Percentiles rank a stretch among this genome's conserved stretches.
These are phyloP conservation scores for Istiophorus platypterus DNA, from an alignment of 2,113 vertebrate species.

Conservation along the genomic window DNA sequence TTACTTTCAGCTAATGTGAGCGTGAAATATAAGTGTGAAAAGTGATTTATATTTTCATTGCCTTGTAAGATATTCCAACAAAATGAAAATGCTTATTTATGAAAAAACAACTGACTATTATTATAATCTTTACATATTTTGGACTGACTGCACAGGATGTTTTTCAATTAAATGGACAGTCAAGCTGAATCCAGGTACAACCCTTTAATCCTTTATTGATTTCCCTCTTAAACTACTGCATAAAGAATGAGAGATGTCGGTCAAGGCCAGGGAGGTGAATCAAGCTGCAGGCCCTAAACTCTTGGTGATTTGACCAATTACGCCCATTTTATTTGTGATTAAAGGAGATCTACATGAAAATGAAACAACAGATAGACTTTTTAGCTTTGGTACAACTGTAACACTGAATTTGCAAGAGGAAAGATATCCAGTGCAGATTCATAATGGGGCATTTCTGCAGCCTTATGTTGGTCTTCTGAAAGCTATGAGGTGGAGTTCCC, in stretches of 20 bases:
- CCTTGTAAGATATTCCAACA: too few relatives aligned
- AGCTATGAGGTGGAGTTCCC: slow-evolving; percentile 65
- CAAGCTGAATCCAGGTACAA: slow-evolving; percentile 1
- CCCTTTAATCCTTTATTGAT: slow-evolving; percentile 39
- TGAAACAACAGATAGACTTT: slow-evolving; percentile 3
- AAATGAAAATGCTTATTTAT: not conserved
- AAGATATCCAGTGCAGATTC: not conserved
- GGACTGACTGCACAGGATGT: not conserved
- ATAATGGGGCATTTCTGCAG: not conserved
- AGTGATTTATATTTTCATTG: too few relatives aligned
- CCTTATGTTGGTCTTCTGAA: slow-evolving; percentile 66
- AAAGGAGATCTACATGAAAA: slow-evolving; percentile 14
- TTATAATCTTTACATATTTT: not conserved
- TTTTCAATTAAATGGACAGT: not conserved
- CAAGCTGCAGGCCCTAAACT: slow-evolving; percentile 3
- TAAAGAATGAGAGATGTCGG: slow-evolving; percentile 16
- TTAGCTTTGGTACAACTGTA: not conserved
- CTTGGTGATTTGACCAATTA: slow-evolving; percentile 25
- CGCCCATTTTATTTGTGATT: slow-evolving; percentile 25
- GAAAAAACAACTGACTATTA: not conserved
- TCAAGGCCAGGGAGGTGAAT: slow-evolving; percentile 4
- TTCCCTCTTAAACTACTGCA: not conserved
- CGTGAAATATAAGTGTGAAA: not conserved
- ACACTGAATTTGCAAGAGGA: not conserved
- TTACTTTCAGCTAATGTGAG: not conserved